Evolutionary conservation across 1,140 invertebrate genomes (phyloP), one percentile per base, ranked within the genome.

Genomic region (Drosophila mayri): DNA sequence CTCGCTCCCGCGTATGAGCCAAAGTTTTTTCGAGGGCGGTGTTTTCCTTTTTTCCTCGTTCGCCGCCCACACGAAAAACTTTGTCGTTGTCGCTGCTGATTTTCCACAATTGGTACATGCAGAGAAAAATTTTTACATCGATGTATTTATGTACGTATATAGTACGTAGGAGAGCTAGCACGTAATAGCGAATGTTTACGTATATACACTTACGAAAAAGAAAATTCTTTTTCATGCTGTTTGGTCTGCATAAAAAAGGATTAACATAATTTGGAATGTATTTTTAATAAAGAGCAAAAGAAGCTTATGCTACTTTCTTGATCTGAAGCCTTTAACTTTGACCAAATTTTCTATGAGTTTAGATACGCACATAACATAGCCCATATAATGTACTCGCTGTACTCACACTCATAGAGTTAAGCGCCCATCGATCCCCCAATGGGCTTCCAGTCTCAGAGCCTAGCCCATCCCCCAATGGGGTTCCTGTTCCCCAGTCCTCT

Each of bases 21-120:
- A 78, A 88, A 88, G 52, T 84, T 90, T 87, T 88, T 88, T 76
- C 81, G 72, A 84, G 73, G 73, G 46, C 76, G 68, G 52, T 88
- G 72, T 71, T 87, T 88, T 86, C 59, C 54, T 67, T 67, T 76
- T 84, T 73, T 46, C 67, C 66, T 59, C 62, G 81, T 76, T 80
- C 65, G 44, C 50, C 67, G 65, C 80, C 85, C 84, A 74, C 84
- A 70, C 76, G 68, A 80, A 88, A 61, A 87, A 87, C 64, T 84
- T 88, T 59, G 83, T 88, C 79, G 84, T 77, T 79, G 66, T 62
- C 58, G 68, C 58, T 61, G 65, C 62, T 63, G 76, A 44, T 60
- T 76, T 65, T 66, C 54, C 61, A 43, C 70, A 62, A 63, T 75
- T 59, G 50, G 38, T 50, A 52, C 67, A 44, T 22, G 66, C 38